Conservation (phyloP, 2,797 vertebrate species). For the Poeciliopsis infans region DNA sequence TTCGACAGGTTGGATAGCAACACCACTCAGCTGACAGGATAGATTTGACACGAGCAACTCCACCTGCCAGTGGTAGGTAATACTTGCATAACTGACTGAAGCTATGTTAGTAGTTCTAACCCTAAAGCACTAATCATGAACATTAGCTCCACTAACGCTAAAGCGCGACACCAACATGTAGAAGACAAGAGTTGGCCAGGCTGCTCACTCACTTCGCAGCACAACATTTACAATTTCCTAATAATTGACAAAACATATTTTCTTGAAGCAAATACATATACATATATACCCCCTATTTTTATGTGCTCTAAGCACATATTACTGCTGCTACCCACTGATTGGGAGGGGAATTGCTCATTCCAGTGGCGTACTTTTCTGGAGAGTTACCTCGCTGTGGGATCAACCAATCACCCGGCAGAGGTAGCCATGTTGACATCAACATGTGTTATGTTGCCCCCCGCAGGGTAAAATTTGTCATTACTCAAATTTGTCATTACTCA, state of each 20-base stretch:
- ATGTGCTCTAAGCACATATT: background rate
- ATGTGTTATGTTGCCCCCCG: background rate
- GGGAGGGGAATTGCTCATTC: too few relatives aligned
- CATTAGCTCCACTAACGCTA: too few relatives aligned
- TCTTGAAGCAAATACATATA: too few relatives aligned
- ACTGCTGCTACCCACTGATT: background rate
- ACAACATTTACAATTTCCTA: background rate
- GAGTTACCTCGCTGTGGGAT: background rate
- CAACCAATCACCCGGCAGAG: background rate
- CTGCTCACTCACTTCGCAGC: background rate
- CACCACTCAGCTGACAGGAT: background rate
- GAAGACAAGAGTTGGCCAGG: too few relatives aligned
- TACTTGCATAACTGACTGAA: background rate
- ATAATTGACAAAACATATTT: background rate
- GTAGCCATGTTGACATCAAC: background rate
- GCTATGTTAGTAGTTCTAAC: too few relatives aligned
- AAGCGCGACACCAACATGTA: background rate
- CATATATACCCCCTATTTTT: too few relatives aligned
- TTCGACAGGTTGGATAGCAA: background rate
- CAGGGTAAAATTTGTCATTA: background rate
- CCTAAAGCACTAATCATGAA: too few relatives aligned
- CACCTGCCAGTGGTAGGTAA: background rate
- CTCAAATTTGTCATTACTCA: background rate
- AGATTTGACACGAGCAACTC: background rate
- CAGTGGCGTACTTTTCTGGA: too few relatives aligned